Evolutionary conservation across 1,140 invertebrate species (phyloP).

Genomic region (Calliphora vicina): DNA sequence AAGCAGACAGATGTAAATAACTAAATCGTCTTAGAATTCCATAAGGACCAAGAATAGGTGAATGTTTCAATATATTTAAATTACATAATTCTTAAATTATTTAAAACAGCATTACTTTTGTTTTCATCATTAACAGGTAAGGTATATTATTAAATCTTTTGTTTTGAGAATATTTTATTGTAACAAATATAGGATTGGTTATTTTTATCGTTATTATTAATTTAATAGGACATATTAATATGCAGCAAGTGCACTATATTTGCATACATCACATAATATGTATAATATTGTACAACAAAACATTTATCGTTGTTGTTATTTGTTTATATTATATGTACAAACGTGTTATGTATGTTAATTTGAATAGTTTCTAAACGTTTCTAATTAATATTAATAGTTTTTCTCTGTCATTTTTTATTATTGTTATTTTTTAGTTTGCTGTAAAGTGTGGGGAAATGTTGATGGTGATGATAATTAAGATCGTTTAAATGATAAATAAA

Average conservation of each 20-base stretch:
- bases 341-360: conserved; percentile 8
- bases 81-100: too few relatives aligned
- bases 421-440: neutral
- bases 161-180: neutral
- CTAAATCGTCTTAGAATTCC: too few relatives aligned
- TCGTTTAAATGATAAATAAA: neutral
- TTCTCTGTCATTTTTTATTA: neutral
- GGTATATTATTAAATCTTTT: neutral
- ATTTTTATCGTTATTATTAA: neutral
- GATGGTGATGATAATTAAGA: neutral
- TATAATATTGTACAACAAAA: neutral
- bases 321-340: neutral
- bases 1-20: too few relatives aligned
- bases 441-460: neutral
- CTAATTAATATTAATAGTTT: conserved; percentile 1
- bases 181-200: neutral
- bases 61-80: too few relatives aligned
- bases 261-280: conserved; percentile 5
- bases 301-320: conserved; percentile 16
- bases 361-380: neutral
- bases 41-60: too few relatives aligned
- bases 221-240: neutral
- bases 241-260: neutral
- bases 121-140: neutral
- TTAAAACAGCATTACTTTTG: neutral